These are phyloP conservation scores for Calameuta idolon DNA, from an alignment of 2,888 invertebrate species.

Conservation along the genomic window DNA sequence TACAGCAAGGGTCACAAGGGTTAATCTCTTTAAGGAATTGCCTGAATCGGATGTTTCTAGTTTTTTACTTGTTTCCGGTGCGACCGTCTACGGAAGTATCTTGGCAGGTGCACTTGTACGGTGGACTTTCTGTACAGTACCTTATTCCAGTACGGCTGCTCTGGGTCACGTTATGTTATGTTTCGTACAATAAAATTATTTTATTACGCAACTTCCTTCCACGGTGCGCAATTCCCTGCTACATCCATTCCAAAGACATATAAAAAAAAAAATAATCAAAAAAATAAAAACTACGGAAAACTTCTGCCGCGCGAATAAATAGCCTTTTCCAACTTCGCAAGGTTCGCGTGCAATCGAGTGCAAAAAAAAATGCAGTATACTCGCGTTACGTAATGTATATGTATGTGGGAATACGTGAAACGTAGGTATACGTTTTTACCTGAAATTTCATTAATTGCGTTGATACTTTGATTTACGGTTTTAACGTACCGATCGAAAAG, in stretches of 20 bases:
- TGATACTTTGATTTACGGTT: not conserved
- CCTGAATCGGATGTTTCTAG: constrained; percentile 9
- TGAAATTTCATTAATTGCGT: not conserved
- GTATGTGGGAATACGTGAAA: not conserved
- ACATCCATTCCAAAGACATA: not conserved
- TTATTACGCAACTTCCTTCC: not conserved
- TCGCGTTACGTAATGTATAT: not conserved
- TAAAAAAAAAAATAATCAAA: too few species aligned
- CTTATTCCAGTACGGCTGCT: not conserved
- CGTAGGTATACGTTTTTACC: not conserved
- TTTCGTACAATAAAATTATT: not conserved
- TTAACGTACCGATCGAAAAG: not conserved
- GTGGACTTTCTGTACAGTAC: not conserved
- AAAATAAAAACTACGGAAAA: not conserved
- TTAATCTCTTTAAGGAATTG: constrained; percentile 21
- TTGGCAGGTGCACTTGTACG: not conserved
- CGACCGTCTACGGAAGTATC: not conserved
- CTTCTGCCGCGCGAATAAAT: not conserved
- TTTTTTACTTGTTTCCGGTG: constrained; percentile 7
- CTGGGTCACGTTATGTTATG: not conserved
- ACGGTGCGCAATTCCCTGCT: not conserved
- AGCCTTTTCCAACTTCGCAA: not conserved
- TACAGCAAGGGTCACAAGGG: constrained; percentile 36
- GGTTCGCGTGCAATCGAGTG: not conserved
- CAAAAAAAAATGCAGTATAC: not conserved